Conservation (phyloP, 2,888 invertebrate species). For the Kryphioiulus occultus region DNA sequence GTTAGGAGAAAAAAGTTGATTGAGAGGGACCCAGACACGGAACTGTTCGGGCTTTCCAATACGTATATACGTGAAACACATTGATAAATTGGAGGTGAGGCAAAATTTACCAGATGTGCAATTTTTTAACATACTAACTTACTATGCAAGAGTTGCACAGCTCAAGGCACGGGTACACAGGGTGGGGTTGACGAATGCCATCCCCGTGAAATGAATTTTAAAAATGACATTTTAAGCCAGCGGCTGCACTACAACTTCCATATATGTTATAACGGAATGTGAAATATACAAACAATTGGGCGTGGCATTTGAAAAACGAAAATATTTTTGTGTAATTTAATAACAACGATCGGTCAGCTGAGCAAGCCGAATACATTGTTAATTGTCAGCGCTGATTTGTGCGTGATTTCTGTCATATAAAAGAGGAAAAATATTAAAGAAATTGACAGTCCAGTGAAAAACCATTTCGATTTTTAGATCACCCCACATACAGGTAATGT, state of each 20-base stretch:
- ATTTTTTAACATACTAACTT: background rate
- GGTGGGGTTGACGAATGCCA: background rate
- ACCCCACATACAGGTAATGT: no score
- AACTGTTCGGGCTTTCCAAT: no score
- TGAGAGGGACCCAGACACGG: no score
- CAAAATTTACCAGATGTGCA: background rate
- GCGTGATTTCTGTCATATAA: background rate
- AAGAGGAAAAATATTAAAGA: no score
- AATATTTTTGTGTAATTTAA: background rate
- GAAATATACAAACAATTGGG: background rate
- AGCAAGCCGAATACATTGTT: background rate
- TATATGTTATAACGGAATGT: background rate
- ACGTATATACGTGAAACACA: no score
- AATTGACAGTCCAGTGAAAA: no score
- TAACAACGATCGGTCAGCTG: no score
- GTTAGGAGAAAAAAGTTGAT: no score
- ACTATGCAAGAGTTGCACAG: background rate
- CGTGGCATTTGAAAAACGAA: background rate
- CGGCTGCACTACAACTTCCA: background rate
- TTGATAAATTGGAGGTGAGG: background rate
- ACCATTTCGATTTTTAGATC: background rate
- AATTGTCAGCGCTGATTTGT: background rate
- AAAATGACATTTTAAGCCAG: background rate
- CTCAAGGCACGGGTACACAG: background rate
- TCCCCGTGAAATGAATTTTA: background rate